Evolutionary conservation across 1,140 invertebrate genomes (phyloP).

Genomic region (Papilio machaon): DNA sequence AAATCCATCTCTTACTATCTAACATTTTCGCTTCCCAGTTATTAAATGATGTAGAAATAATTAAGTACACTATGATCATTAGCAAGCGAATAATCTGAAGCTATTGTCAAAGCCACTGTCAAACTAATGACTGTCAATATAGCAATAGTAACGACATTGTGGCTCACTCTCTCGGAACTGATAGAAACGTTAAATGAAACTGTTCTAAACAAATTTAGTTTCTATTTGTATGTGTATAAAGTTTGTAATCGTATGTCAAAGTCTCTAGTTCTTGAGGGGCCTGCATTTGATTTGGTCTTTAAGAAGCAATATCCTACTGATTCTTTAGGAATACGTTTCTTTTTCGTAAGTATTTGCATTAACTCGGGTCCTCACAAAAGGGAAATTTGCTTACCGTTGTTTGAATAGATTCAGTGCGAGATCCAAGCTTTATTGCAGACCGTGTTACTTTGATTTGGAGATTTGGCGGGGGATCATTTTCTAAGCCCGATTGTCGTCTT

Average conservation of each 20-base stretch:
- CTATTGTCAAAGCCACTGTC: constrained; percentile 58
- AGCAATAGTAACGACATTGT: constrained; percentile 62
- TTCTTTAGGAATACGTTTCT: constrained; percentile 60
- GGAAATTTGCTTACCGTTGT: constrained; percentile 67
- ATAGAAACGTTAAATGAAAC: constrained; percentile 52
- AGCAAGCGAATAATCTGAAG: constrained; percentile 51
- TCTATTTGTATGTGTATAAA: constrained; percentile 41
- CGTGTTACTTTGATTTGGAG: constrained; percentile 36
- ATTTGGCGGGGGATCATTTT: constrained; percentile 30
- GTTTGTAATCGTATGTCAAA: constrained; percentile 45
- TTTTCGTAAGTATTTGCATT: constrained; percentile 59
- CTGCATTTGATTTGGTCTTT: constrained; percentile 56
- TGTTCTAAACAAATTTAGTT: constrained; percentile 38
- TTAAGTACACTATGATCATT: constrained; percentile 54
- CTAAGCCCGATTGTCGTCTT: constrained; percentile 27
- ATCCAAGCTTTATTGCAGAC: constrained; percentile 47
- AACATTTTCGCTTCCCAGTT: constrained; percentile 42
- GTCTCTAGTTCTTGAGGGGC: constrained; percentile 43
- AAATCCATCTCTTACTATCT: constrained; percentile 21
- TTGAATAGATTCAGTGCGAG: constrained; percentile 48
- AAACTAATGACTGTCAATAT: constrained; percentile 69
- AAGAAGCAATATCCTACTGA: constrained; percentile 58
- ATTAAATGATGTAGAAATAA: constrained; percentile 68
- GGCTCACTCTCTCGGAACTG: constrained; percentile 60
- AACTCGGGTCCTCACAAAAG: constrained; percentile 60